phyloP scores from a whole-genome alignment of 1,140 invertebrate genomes.

The Drosophila truncata region DNA sequence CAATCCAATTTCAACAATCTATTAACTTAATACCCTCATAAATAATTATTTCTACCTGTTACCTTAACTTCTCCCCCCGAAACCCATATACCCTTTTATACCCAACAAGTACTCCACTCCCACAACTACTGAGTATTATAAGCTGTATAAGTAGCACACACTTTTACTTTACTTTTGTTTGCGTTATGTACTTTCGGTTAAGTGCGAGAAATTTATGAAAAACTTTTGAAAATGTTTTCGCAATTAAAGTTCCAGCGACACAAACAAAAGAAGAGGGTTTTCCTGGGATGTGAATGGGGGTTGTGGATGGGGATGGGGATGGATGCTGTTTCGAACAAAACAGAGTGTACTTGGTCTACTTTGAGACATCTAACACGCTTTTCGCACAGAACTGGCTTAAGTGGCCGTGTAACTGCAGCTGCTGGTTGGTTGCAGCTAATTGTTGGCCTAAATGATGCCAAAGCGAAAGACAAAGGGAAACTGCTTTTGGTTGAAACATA shows the following conservation, averaged over 20 bases:
- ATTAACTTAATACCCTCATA: neutral
- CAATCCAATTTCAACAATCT: neutral
- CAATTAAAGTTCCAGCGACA: conserved; percentile 63
- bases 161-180: conserved; percentile 68
- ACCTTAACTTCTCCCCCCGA: neutral
- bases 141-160: conserved; percentile 70
- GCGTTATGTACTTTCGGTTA: conserved; percentile 56
- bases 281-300: neutral
- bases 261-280: conserved; percentile 17
- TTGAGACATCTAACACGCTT: conserved; percentile 45
- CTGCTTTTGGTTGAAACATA: neutral
- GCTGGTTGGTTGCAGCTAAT: conserved; percentile 33
- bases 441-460: conserved; percentile 49
- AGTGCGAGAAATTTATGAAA: conserved; percentile 78
- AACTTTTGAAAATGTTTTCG: conserved; percentile 73
- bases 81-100: neutral
- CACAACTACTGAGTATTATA: conserved; percentile 48
- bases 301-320: neutral
- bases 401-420: conserved; percentile 49
- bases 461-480: conserved; percentile 24
- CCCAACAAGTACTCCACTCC: neutral
- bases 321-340: conserved; percentile 37
- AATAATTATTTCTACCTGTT: neutral
- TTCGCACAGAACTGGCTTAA: conserved; percentile 31
- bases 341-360: conserved; percentile 48